Base-by-base conservation (phyloP, 1,140 invertebrate genomes). In the Lethocerus indicus region DNA sequence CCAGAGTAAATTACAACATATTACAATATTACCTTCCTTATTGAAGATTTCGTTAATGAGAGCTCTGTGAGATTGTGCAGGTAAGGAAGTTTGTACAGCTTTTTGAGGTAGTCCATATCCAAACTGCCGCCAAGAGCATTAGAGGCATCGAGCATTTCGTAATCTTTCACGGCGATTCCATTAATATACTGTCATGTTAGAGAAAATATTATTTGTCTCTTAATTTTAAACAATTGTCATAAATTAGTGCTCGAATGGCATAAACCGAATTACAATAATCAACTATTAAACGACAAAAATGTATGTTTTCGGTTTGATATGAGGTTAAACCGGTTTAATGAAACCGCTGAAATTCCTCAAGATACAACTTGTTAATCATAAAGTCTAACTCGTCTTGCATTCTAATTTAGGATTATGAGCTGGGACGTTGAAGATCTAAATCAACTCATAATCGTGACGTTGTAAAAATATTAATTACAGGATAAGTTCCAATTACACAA, bases 181-280 rank as follows among this genome's bases (percentile, higher is more conserved):
- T 44, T 44, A n/a, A 44, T 44, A 18, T 44, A 44, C 42, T 44
- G 25, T 16, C 6, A 44, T 28, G 29, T 6, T 16, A 27, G n/a
- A 2, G 29, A n/a, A 9, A 39, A 5, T 7, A 6, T 5, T 39
- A 18, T 18, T 7, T 7, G n/a, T 14, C n/a, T 39, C n/a, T 39
- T 26, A 16, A 28, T 44, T n/a, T 2, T 27, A 16, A 3, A 16
- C 20, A 7, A 3, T 3, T 16, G n/a, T 36, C 14, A 36, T 14
- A 7, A 36, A 36, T 36, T 2, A 3, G 7, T 16, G 2, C 7
- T 36, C n/a, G 2, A 3, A 16, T 36, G n/a, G 2, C 14, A 36
- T 16, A 36, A 16, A 16, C 2, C 2, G 20, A 2, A 36, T 36
- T 36, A 36, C 35, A 36, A 16, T 36, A 36, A 16, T 3, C n/a